phyloP scores from a whole-genome alignment of 2,113 vertebrate genomes.

The Tretioscincus oriximinensis region DNA sequence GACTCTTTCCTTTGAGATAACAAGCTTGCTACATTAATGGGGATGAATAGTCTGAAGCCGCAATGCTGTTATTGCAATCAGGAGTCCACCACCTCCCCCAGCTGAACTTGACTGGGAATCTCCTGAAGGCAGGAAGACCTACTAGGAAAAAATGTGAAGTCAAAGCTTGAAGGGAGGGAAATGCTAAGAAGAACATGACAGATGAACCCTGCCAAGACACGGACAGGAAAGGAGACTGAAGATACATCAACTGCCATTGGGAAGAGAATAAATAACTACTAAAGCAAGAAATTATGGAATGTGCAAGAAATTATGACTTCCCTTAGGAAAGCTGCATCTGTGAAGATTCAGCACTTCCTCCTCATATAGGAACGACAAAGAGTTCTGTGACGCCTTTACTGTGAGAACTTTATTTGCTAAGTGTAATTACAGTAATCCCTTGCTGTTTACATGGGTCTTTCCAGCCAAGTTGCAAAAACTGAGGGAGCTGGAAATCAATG shows the following conservation, averaged over 20 bases:
- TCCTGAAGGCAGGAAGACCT: not conserved
- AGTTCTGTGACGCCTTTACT: not conserved
- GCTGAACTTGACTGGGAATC: conserved; percentile 16
- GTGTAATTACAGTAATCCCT: not conserved
- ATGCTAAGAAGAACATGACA: not conserved
- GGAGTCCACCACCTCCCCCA: conserved; percentile 18
- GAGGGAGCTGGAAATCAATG: too few species aligned
- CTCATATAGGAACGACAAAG: not conserved
- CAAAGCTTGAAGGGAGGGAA: not conserved
- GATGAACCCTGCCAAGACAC: conserved; percentile 3
- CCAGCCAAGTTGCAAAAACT: too few species aligned
- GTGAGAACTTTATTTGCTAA: not conserved
- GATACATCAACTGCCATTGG: not conserved
- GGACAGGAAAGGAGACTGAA: conserved; percentile 16
- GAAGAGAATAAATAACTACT: not conserved
- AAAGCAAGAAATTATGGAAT: conserved; percentile 9
- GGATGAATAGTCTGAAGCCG: not conserved
- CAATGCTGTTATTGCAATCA: conserved; percentile 8
- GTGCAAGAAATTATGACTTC: not conserved
- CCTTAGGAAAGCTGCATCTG: not conserved
- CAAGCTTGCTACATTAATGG: conserved; percentile 5
- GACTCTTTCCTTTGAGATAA: conserved; percentile 14
- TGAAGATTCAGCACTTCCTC: conserved; percentile 2
- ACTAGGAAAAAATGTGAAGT: not conserved
- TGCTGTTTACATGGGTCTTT: too few species aligned